These are phyloP conservation scores for Microcebus jonahi DNA, from an alignment of 2,113 vertebrate species.

Conservation along the genomic window DNA sequence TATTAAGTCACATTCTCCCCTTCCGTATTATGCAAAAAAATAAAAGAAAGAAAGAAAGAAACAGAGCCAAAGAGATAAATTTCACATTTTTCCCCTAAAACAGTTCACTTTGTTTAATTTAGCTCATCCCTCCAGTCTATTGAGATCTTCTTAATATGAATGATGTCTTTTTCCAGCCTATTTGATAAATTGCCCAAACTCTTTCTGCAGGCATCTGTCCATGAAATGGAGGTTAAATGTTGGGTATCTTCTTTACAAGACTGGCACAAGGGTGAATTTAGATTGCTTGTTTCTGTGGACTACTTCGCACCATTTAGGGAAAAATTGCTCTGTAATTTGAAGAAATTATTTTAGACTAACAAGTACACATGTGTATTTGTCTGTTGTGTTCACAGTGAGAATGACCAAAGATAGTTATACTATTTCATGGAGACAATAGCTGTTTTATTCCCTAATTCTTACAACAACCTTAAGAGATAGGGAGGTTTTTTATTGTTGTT, in stretches of 20 bases:
- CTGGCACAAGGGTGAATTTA: neutral
- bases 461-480: neutral
- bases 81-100: conserved; percentile 5
- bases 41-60: neutral
- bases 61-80: neutral
- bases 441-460: neutral
- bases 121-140: neutral
- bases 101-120: conserved; percentile 8
- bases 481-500: neutral
- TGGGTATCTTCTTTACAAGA: neutral
- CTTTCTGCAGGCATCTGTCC: neutral
- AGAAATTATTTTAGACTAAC: neutral
- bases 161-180: neutral
- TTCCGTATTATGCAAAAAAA: neutral
- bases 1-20: neutral
- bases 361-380: too few relatives aligned
- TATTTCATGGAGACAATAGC: neutral
- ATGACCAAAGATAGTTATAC: neutral
- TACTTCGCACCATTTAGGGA: neutral
- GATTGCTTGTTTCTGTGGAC: neutral
- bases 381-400: neutral
- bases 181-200: conserved; percentile 15
- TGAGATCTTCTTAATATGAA: neutral
- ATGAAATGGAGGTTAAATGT: neutral
- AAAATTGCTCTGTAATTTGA: neutral